A percentile compares a stretch with the other conserved stretches of the same genome.
phyloP scores from a whole-genome alignment of 2,797 vertebrate species.

The Chromis chromis region DNA sequence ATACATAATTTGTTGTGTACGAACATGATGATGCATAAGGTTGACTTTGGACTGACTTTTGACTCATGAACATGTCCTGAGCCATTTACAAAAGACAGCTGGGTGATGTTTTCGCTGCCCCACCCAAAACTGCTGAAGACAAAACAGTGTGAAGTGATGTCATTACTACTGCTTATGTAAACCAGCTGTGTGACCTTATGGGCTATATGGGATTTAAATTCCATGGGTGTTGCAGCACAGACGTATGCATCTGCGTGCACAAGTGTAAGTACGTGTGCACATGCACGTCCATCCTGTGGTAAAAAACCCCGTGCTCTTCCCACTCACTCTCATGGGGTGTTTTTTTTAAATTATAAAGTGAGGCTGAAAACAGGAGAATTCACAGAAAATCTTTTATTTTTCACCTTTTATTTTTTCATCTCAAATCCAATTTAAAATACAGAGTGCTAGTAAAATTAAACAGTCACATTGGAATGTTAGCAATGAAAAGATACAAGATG shows the following conservation, averaged over 20 bases:
- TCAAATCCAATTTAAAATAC: conserved; percentile 70
- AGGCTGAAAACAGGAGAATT: conserved; percentile 31
- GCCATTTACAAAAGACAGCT: conserved; percentile 59
- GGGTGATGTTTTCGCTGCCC: conserved; percentile 68
- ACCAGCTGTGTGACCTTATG: conserved; percentile 79
- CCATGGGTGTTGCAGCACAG: conserved; percentile 37
- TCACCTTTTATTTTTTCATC: conserved; percentile 54
- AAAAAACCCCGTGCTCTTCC: not conserved
- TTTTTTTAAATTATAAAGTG: not conserved
- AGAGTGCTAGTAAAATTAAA: conserved; percentile 67
- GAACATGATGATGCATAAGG: conserved; percentile 21
- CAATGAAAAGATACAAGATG: conserved; percentile 43
- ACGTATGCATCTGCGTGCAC: conserved; percentile 24
- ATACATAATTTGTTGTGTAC: not conserved
- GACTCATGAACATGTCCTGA: conserved; percentile 33
- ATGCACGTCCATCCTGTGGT: not conserved
- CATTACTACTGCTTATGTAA: conserved; percentile 78
- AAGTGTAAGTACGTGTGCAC: not conserved
- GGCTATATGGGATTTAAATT: conserved; percentile 53
- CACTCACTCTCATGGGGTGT: not conserved
- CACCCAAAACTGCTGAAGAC: conserved; percentile 71
- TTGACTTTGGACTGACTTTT: not conserved
- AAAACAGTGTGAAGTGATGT: conserved; percentile 79
- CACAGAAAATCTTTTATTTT: conserved; percentile 53
- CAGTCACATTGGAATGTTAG: conserved; percentile 63